Evolutionary conservation across 1,140 invertebrate species (phyloP), one percentile per base, ranked within the genome.

Genomic region (Drosophila rhopaloa): DNA sequence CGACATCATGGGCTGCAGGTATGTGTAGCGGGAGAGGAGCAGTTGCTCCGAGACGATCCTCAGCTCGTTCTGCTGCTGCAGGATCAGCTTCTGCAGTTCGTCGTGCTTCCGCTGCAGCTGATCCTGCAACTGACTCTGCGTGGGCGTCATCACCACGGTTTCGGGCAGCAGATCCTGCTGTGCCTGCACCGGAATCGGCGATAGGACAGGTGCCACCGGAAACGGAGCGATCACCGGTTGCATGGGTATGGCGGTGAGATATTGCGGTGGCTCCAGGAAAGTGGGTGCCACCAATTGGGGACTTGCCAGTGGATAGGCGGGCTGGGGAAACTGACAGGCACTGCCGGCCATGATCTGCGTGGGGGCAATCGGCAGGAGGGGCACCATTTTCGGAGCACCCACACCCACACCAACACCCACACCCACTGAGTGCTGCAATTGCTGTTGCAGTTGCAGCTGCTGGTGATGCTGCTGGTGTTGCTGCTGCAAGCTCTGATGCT

Each of bases 21-120:
- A 94, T 7, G 96, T 96, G 82, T 97, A 96, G 91, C 96, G 94
- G 0, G 97, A 96, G 80, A 97, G 95, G n/a, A 97, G 92, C 29
- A 98, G 93, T 85, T 97, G 97, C 86, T 98, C 96, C 19, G 96
- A 97, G 4, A 97, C 96, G 67, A 95, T 94, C 44, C 96, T 93
- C 67, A 98, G 90, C 91, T 98, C 97, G 86, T 97, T 96, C 84
- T 98, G 97, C 81, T 98, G 97, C 79, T 96, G 95, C 29, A 96
- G 94, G 61, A 98, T 97, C 73, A 97, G 93, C 80, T 97, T 95
- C 77, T 97, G 96, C 35, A 98, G 93, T 90, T 97, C 95, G 74
- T 96, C 96, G 76, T 97, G 97, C 77, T 97, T 97, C 3, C 95
- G 94, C 89, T 97, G 96, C 79, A 97, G 91, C 91, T 97, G 96